A percentile compares a stretch with the other conserved stretches of the same genome.
Conservation (phyloP, 2,797 vertebrate genomes). For the Coregonus sp. region DNA sequence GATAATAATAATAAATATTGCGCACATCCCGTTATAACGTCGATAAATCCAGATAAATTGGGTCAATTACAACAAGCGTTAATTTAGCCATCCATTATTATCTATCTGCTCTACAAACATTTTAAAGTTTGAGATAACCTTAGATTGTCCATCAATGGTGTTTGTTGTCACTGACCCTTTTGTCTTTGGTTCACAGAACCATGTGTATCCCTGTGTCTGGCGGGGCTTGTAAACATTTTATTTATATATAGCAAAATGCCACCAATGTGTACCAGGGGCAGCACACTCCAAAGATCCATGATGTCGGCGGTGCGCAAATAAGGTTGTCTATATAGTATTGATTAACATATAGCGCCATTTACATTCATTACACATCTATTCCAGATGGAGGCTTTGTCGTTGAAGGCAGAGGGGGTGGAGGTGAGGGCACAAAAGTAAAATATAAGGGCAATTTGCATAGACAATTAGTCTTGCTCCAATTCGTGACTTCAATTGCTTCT, state of each 20-base stretch:
- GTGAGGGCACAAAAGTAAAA: neutral
- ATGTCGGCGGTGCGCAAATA: conserved; percentile 27
- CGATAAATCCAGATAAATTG: neutral
- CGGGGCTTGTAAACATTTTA: conserved; percentile 50
- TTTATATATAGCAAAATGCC: conserved; percentile 47
- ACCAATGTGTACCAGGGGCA: conserved; percentile 48
- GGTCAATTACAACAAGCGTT: neutral
- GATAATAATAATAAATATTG: neutral
- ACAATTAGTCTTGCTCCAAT: conserved; percentile 32
- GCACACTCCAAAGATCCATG: conserved; percentile 20
- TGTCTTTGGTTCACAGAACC: conserved; percentile 44
- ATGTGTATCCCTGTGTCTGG: conserved; percentile 32
- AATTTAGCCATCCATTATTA: neutral
- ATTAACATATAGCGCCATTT: conserved; percentile 54
- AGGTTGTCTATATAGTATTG: conserved; percentile 44
- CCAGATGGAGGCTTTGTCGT: conserved; percentile 6
- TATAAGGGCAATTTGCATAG: conserved; percentile 30
- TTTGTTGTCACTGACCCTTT: neutral
- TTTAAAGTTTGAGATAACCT: neutral
- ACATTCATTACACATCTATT: conserved; percentile 47
- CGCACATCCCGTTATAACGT: neutral
- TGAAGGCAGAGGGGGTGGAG: neutral
- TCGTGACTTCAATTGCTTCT: conserved; percentile 12
- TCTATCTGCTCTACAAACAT: neutral
- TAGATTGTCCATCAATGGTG: neutral